Percentiles rank a stretch among this genome's conserved stretches.
Evolutionary conservation across 2,888 invertebrate genomes (phyloP).

Genomic region (Colletes collaris): DNA sequence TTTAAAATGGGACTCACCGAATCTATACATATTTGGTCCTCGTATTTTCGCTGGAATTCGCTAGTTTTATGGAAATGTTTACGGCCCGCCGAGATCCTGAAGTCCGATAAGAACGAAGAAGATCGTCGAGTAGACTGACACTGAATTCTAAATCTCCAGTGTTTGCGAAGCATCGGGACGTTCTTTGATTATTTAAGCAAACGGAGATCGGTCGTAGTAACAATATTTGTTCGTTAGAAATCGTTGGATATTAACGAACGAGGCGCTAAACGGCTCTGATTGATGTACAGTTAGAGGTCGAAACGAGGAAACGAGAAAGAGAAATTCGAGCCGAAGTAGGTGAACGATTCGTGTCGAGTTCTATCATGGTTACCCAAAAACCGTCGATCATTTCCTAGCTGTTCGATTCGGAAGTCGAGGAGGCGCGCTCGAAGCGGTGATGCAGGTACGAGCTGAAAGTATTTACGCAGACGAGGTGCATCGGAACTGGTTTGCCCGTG

Average conservation of each 20-base stretch:
- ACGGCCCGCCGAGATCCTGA: not conserved
- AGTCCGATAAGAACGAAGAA: not conserved
- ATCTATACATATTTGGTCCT: too few relatives aligned
- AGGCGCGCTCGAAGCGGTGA: conserved; percentile 1
- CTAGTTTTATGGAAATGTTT: conserved; percentile 5
- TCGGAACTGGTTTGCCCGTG: conserved; percentile 63
- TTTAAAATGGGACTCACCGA: not conserved
- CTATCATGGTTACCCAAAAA: conserved; percentile 11
- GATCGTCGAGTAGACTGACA: too few relatives aligned
- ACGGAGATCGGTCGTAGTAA: not conserved
- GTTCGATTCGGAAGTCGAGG: conserved; percentile 10
- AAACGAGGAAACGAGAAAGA: conserved; percentile 10
- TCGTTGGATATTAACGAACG: not conserved
- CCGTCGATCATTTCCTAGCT: not conserved
- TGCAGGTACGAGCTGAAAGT: conserved; percentile 46
- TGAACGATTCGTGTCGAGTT: conserved; percentile 35
- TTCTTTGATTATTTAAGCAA: not conserved
- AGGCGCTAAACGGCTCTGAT: not conserved
- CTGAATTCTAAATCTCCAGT: not conserved
- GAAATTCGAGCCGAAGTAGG: conserved; percentile 34
- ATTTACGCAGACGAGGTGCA: conserved; percentile 53
- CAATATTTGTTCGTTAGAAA: not conserved
- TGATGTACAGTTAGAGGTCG: not conserved
- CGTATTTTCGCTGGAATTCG: not conserved
- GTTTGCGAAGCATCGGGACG: not conserved